Evolutionary conservation across 2,797 vertebrate genomes (phyloP), one percentile per base, ranked within the genome.

Genomic region (Scolopax rusticola): DNA sequence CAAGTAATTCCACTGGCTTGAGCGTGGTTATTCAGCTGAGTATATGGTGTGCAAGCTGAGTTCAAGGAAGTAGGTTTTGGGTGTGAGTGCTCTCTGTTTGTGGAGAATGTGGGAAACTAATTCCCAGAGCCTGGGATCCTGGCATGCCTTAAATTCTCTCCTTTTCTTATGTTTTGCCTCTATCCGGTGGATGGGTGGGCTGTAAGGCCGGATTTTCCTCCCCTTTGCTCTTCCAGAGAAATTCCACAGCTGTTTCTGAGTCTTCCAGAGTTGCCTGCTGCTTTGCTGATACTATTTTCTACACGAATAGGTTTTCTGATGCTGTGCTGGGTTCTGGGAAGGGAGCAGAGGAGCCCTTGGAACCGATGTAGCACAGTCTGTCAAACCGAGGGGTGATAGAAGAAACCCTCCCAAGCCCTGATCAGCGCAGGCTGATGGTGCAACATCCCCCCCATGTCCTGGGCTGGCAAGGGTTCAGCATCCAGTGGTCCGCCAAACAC

Each of bases 141-240:
- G 70, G 70, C 88, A 61, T 87, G 70, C 67, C 82, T 95, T 64
- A 76, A 69, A 92, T 95, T 95, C 92, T 90, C 77, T 80, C 60
- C 60, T 38, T 40, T 89, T 93, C 84, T 90, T 91, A 84, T 0
- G 33, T 47, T 86, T 84, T 96, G 74, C 64, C 56, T 86, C 70
- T 73, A 2, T 80, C 84, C 27, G 1, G 91, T 94, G 73, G 60
- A 50, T 78, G 89, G 76, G 81, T 87, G 80, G 88, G 79, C 91
- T 92, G 89, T 65, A 96, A 88, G 77, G 65, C 80, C 67, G 74
- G 69, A 56, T n/a, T 80, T 91, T 47, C 61, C 51, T 93, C n/a
- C 36, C 18, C 40, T 70, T 74, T 64, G 61, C 78, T 60, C 73
- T 82, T 92, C 67, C 75, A 76, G 75, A 84, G 75, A 92, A 86